Base-by-base conservation (phyloP, 2,888 invertebrate species). In the Tortrix viridana region DNA sequence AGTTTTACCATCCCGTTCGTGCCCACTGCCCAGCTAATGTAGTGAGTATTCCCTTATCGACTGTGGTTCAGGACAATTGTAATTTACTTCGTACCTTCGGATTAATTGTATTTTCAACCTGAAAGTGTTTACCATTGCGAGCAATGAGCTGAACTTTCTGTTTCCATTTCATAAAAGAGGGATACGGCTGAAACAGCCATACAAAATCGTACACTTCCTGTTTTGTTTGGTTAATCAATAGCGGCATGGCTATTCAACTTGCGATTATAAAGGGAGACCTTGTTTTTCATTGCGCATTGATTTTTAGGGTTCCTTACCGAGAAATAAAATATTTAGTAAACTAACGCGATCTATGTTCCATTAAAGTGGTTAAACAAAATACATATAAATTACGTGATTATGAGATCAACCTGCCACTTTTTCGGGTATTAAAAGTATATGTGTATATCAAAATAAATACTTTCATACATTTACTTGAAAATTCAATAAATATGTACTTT, bases 191-290 rank as follows among this genome's bases (percentile, higher is more conserved):
- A 16, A 52, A 7, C 12, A 22, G 23, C 19, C 19, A 26, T 44
- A 50, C 22, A 60, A 60, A 73, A 65, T 61, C 69, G 69, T 67
- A 67, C 65, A 71, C 71, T 67, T 63, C 65, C 65, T 72, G 68
- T 73, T 72, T 70, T 58, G 71, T 67, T 65, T 59, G 60, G 62
- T 59, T 73, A 71, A 70, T 75, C 66, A 73, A 72, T 71, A 66
- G 71, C 70, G 71, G 72, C 70, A 74, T 69, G 72, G 57, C 32
- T 32, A 55, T 55, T 55, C 32, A 46, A 41, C 9, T 56, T 20
- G 37, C 37, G 18, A 20, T 47, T 38, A 56, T 56, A 47, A 56
- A 56, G 16, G 16, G 16, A 16, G 16, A 41, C 41, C n/a, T 41
- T n/a, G n/a, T 16, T 41, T 41, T 41, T 41, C 41, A 41, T 16